A percentile compares a stretch with the other conserved stretches of the same genome.
Conservation (phyloP, 2,888 invertebrate species). For the Dryobotodes eremita region DNA sequence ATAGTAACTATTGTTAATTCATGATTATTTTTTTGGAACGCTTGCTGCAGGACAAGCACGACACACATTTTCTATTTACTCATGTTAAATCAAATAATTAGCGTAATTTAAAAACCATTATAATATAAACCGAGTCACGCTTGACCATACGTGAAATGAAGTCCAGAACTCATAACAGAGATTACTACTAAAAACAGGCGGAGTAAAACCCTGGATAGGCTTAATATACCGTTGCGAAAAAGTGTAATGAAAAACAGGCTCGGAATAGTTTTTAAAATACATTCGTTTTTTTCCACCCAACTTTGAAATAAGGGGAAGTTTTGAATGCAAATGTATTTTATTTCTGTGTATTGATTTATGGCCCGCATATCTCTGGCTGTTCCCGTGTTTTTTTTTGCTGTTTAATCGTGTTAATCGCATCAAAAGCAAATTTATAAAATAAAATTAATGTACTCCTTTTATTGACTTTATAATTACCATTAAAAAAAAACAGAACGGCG, state of each 20-base stretch:
- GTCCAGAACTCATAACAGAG: conserved; percentile 46
- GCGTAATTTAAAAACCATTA: neutral
- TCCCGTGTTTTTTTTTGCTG: neutral
- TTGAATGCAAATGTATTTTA: conserved; percentile 7
- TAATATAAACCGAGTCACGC: conserved; percentile 18
- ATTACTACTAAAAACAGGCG: conserved; percentile 29
- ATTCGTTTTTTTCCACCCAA: neutral
- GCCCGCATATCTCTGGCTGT: neutral
- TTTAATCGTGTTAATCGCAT: neutral
- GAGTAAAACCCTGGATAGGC: conserved; percentile 16
- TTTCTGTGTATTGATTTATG: conserved; percentile 5
- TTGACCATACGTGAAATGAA: conserved; percentile 44
- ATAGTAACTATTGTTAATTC: neutral
- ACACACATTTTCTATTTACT: neutral
- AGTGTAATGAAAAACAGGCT: neutral
- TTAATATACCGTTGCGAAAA: conserved; percentile 10
- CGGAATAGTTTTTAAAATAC: conserved; percentile 19
- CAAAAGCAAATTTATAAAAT: no score
- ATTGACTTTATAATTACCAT: no score
- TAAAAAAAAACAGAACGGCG: no score
- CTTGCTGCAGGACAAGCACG: neutral
- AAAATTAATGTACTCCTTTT: no score
- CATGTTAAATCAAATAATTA: neutral
- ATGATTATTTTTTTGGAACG: neutral
- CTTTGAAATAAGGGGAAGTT: neutral